Evolutionary conservation across 2,888 invertebrate species (phyloP), one percentile per base, ranked within the genome.

Genomic region (Nephrotoma flavescens): DNA sequence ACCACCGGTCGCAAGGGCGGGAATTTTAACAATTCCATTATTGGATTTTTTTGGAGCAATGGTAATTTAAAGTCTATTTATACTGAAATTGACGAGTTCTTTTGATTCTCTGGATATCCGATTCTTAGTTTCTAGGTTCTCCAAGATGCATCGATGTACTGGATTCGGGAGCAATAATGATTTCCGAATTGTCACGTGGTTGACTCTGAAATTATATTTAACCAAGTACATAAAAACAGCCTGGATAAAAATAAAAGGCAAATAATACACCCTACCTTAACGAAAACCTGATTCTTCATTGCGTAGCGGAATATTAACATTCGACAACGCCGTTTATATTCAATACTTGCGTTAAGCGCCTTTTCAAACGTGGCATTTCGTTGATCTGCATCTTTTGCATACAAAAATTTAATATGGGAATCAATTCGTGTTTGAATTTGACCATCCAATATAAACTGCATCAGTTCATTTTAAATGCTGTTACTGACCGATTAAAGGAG

Each of bases 401-500:
- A 98, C 88, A 99, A 92, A 91, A 99, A 97, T 93, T 98, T 98
- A 91, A 98, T 98, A 91, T 98, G 98, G 19, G 98, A 99, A 93
- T 99, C 99, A 90, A 99, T 99, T 87, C 98, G 94, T 47, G 99
- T 98, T 91, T 98, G 97, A 89, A 99, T 98, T 91, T 97, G 97
- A 0, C 98, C 98, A 89, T 98, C 98, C 85, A 99, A 94, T 90
- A 99, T 99, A 87, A 99, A 93, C 90, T 97, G 96, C 97, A 99
- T 98, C 47, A 99, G 93, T 92, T 99, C 99, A 92, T 98, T 97
- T 93, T 99, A 98, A 99, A 93, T 86, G 96, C 97, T 87, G 94
- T 93, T 1, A 98, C 96, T 86, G 96, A 96, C 88, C 99, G 96
- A 91, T 99, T 99, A 91, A 99, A 99, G 44, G 98, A 97, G 5